Evolutionary conservation across 2,888 invertebrate genomes (phyloP).

Genomic region (Megaustenia siamemsis): DNA sequence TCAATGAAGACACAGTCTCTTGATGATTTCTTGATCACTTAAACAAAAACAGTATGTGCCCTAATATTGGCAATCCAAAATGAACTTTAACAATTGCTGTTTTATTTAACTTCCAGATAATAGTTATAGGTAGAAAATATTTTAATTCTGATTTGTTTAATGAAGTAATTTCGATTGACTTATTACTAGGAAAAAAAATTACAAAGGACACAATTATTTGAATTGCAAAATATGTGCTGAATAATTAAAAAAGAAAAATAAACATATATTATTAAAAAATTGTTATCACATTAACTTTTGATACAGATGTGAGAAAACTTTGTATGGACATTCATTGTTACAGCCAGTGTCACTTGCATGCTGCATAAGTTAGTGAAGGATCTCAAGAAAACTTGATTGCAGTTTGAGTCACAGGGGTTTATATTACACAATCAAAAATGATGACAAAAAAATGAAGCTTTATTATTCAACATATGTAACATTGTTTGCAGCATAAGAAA

Average conservation of each 20-base stretch:
- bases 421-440: neutral
- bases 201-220: neutral
- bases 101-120: too few species aligned
- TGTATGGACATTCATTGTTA: neutral
- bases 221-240: neutral
- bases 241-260: neutral
- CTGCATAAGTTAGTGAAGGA: slow-evolving; percentile 28
- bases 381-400: slow-evolving; percentile 19
- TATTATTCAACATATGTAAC: neutral
- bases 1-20: too few species aligned
- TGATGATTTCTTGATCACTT: too few species aligned
- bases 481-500: neutral
- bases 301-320: neutral
- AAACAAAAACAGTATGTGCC: too few species aligned
- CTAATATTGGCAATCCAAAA: too few species aligned
- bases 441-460: neutral
- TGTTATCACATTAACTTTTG: neutral
- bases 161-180: too few species aligned
- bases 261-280: neutral
- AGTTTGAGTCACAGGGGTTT: slow-evolving; percentile 13
- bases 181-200: too few species aligned
- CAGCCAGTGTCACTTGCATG: neutral
- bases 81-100: too few species aligned
- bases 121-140: too few species aligned
- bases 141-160: too few species aligned